These are phyloP conservation scores for Zapus hudsonius DNA, from an alignment of 2,113 vertebrate species.

Conservation along the genomic window DNA sequence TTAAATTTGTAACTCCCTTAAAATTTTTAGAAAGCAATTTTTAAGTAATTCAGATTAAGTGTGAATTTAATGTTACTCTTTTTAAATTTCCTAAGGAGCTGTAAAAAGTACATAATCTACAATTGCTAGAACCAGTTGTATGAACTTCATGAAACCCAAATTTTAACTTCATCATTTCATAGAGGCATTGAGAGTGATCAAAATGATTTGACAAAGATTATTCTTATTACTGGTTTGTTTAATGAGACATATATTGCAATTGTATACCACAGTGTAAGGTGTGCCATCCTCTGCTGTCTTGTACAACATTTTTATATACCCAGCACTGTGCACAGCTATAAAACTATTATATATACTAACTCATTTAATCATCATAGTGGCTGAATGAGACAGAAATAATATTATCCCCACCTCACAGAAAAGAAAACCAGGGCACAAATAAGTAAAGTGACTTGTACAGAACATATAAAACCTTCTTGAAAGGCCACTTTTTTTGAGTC, in stretches of 20 bases:
- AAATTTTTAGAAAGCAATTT: slow-evolving; percentile 44
- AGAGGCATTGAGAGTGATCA: not conserved
- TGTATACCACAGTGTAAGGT: slow-evolving; percentile 2
- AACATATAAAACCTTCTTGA: no score
- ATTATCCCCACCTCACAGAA: not conserved
- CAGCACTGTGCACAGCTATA: not conserved
- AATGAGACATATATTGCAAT: not conserved
- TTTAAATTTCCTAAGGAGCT: not conserved
- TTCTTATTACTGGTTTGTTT: not conserved
- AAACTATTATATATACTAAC: no score
- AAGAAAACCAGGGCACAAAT: not conserved
- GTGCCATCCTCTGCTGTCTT: not conserved
- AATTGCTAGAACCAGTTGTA: not conserved
- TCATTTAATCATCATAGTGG: not conserved
- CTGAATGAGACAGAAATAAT: not conserved
- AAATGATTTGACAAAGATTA: not conserved
- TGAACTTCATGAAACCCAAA: not conserved
- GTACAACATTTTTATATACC: not conserved
- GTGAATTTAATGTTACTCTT: not conserved
- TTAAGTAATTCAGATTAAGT: slow-evolving; percentile 22
- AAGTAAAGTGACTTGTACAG: not conserved
- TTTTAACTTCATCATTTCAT: slow-evolving; percentile 15
- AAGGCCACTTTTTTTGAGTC: no score
- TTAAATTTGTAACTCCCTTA: slow-evolving; percentile 37
- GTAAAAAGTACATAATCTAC: not conserved